These are phyloP conservation scores for Pontoporia blainvillei DNA, from an alignment of 2,113 vertebrate species.

Conservation along the genomic window DNA sequence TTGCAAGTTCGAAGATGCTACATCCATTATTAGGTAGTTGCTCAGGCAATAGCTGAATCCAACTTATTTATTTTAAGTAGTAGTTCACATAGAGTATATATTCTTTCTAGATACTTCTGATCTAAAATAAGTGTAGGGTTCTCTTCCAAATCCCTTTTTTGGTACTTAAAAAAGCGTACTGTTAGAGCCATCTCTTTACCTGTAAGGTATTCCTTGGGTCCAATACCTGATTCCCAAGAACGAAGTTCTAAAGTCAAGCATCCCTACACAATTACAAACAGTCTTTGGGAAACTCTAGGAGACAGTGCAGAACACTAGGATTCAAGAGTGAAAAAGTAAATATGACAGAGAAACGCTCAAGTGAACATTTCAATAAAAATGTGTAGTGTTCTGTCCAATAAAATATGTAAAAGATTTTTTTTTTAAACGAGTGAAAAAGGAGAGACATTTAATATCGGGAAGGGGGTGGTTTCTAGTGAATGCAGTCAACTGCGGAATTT, in stretches of 20 bases:
- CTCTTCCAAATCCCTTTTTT: neutral
- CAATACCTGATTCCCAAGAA: neutral
- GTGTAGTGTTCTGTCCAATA: neutral
- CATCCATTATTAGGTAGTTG: neutral
- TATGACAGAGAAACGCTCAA: neutral
- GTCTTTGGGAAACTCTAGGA: neutral
- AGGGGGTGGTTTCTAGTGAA: neutral
- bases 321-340: neutral
- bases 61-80: neutral
- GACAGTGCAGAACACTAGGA: neutral
- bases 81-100: neutral
- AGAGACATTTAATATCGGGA: neutral
- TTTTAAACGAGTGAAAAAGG: neutral
- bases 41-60: neutral
- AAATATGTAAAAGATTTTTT: neutral
- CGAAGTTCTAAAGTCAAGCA: neutral
- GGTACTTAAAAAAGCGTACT: neutral
- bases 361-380: neutral
- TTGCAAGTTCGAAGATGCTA: neutral
- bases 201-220: neutral
- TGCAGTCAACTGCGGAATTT: neutral
- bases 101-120: neutral
- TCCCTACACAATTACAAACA: neutral
- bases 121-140: constrained; percentile 20
- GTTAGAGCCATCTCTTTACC: neutral